Percentiles rank a stretch among this genome's conserved stretches.
phyloP scores from a whole-genome alignment of 2,797 vertebrate genomes.

The Catostomus latipinnis region DNA sequence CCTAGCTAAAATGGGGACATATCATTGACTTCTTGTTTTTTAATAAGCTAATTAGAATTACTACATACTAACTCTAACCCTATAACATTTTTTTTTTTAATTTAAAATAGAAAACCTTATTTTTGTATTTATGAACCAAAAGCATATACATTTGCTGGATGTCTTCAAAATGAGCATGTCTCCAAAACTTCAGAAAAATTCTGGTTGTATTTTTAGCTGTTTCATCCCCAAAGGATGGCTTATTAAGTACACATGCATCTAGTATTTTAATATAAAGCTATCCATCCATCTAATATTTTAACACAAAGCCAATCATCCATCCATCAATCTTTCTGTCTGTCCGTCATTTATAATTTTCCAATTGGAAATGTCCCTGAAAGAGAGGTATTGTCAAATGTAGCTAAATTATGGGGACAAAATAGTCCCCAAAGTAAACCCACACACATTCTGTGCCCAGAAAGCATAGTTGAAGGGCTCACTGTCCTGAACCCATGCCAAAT shows the following conservation, averaged over 20 bases:
- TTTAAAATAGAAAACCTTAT: background rate
- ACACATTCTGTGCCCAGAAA: constrained; percentile 64
- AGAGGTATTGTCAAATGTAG: background rate
- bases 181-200: too few species aligned
- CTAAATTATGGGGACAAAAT: background rate
- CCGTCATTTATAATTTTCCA: too few species aligned
- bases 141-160: too few species aligned
- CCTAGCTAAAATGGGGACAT: background rate
- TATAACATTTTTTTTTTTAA: background rate
- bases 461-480: constrained; percentile 69
- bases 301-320: too few species aligned
- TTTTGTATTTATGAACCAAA: background rate
- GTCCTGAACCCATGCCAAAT: constrained; percentile 72
- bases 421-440: background rate
- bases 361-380: too few species aligned
- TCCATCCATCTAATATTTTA: too few species aligned
- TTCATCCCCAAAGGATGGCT: too few species aligned
- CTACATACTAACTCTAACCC: background rate
- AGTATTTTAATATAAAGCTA: too few species aligned
- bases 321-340: too few species aligned
- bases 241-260: too few species aligned
- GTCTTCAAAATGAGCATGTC: too few species aligned
- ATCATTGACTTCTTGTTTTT: background rate
- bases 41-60: background rate
- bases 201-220: too few species aligned